These are phyloP conservation scores for Metopolophium dirhodum DNA, from an alignment of 1,140 invertebrate genomes.

Conservation along the genomic window DNA sequence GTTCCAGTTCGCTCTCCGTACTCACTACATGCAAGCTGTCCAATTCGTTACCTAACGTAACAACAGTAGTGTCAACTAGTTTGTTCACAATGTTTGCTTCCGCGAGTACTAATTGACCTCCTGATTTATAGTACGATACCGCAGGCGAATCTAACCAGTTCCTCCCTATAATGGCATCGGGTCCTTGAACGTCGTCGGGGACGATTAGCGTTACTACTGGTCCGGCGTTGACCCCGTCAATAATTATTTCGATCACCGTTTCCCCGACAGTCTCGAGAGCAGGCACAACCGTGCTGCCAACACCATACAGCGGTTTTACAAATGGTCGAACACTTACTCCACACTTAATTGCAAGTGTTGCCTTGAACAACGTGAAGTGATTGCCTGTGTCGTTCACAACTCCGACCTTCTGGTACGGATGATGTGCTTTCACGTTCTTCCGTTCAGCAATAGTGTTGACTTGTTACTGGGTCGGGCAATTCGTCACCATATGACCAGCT, in stretches of 20 bases:
- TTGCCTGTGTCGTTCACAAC: background rate
- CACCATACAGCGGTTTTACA: background rate
- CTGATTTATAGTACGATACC: background rate
- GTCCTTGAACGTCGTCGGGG: background rate
- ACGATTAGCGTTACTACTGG: background rate
- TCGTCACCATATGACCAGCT: background rate
- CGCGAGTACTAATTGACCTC: background rate
- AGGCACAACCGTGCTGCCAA: background rate
- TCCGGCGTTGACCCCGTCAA: background rate
- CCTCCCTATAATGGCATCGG: background rate
- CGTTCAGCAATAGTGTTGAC: background rate
- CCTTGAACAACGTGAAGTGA: background rate
- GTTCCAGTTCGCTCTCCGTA: too few species aligned
- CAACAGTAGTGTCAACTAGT: background rate
- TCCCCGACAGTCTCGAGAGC: background rate
- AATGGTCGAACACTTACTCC: background rate
- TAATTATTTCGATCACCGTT: background rate
- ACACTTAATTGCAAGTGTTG: background rate
- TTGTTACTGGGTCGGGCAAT: background rate
- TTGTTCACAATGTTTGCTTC: background rate
- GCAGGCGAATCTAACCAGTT: background rate
- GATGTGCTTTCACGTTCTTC: background rate
- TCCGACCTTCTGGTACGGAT: background rate
- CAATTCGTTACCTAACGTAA: background rate
- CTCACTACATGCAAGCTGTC: too few species aligned